Evolutionary conservation across 2,113 vertebrate species (phyloP).

Genomic region (Gallinago undulata): DNA sequence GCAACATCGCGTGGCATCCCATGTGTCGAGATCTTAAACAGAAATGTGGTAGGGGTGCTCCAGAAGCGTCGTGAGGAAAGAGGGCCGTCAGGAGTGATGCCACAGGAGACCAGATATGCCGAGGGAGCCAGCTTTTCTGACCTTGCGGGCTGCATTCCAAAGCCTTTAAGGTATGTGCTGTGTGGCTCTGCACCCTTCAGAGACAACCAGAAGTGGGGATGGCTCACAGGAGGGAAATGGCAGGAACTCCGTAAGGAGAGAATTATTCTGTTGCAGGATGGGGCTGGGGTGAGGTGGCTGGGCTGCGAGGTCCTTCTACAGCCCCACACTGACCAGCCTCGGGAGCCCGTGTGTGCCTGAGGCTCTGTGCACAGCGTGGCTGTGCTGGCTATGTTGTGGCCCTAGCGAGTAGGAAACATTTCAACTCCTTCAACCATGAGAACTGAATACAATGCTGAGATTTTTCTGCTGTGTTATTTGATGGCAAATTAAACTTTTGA

Average conservation of each 20-base stretch:
- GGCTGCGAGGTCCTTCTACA: neutral
- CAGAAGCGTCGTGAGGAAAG: neutral
- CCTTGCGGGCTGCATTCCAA: neutral
- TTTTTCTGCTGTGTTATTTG: neutral
- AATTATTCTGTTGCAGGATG: neutral
- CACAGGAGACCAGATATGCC: neutral
- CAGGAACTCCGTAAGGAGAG: neutral
- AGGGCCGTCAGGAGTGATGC: neutral
- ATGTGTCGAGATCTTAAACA: neutral
- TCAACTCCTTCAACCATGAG: neutral
- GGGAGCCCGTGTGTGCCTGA: neutral
- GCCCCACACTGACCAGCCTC: neutral
- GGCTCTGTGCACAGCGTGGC: neutral
- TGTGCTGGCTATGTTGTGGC: neutral
- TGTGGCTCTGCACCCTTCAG: neutral
- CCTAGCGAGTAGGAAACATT: neutral
- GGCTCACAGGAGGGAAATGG: neutral
- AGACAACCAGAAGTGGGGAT: neutral
- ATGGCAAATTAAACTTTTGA: neutral
- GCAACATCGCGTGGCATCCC: neutral
- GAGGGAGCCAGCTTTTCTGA: neutral
- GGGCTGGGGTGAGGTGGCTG: neutral
- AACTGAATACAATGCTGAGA: neutral
- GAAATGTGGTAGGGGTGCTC: neutral
- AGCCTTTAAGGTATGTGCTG: neutral